Conservation (phyloP, 1,140 invertebrate genomes). For the Galendromus occidentalis region DNA sequence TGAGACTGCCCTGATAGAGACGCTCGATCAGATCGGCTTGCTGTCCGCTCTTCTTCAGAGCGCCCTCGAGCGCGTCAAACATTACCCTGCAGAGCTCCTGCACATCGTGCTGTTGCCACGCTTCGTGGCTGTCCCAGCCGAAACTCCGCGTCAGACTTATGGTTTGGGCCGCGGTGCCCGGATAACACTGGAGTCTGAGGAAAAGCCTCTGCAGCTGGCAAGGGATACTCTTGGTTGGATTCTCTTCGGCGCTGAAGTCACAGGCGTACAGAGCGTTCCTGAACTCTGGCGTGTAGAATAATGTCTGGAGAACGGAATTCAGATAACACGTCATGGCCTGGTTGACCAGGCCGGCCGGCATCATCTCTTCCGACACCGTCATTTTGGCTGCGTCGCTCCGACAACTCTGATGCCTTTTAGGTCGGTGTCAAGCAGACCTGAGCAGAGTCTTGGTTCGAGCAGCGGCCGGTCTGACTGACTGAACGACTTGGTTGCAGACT, state of each 20-base stretch:
- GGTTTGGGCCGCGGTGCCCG: conserved; percentile 53
- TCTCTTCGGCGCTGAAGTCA: conserved; percentile 25
- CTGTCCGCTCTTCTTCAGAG: conserved; percentile 54
- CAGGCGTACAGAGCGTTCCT: conserved; percentile 54
- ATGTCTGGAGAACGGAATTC: conserved; percentile 66
- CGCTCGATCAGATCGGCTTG: conserved; percentile 62
- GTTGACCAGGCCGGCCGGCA: conserved; percentile 58
- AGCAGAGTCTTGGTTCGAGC: no score
- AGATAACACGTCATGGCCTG: conserved; percentile 87
- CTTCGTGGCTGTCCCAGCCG: conserved; percentile 72
- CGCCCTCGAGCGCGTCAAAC: conserved; percentile 73
- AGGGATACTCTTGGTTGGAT: conserved; percentile 47
- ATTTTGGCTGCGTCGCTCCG: conserved; percentile 26
- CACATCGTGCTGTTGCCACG: conserved; percentile 82
- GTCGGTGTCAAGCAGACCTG: no score
- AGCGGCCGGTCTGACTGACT: no score
- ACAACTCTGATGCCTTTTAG: no score
- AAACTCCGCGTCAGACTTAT: conserved; percentile 70
- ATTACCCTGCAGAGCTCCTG: conserved; percentile 75
- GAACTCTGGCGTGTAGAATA: conserved; percentile 89
- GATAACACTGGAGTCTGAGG: conserved; percentile 46
- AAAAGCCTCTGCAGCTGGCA: conserved; percentile 74
- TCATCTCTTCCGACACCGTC: conserved; percentile 24
- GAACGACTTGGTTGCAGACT: no score
- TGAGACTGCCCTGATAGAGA: conserved; percentile 57